Base-by-base conservation (phyloP, 1,140 invertebrate genomes). In the Acromyrmex heyeri region DNA sequence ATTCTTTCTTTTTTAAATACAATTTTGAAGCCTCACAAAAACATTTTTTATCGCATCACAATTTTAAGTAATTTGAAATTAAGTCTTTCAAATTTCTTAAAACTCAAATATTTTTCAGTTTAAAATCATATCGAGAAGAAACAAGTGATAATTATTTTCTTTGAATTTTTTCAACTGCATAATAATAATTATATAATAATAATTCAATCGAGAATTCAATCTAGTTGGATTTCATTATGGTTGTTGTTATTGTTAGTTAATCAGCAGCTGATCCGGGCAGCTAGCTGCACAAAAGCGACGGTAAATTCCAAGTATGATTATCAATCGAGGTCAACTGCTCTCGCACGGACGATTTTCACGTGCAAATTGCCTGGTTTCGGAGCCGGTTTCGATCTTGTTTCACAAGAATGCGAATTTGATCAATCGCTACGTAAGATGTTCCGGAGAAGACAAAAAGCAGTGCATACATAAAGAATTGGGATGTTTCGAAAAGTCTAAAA, bases 241-340 rank as follows among this genome's bases (percentile, higher is more conserved):
- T 67, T 62, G 59, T 62, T 62, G 24, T 61, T 16, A 27, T 64
- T 65, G 64, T 67, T 44, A 67, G 64, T 67, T 44, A 67, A 5
- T 1, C 10, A 44, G 10, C 64, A 44, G 64, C n/a, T 67, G 64
- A 67, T 44, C n/a, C 34, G 10, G 21, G 34, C 64, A 67, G 64
- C 64, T 27, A 67, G 64, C 34, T 27, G 69, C 48, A 50, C 55
- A 38, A 76, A 57, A 3, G 34, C 18, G 27, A 59, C 53, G 53
- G 64, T 65, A 55, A 53, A 69, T 67, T 81, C 64, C 65, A 30
- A 55, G 44, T 53, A 48, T 44, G 30, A 67, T 57, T 53, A 81
- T 81, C 48, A 77, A 85, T 76, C 72, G 70, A 76, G 72, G 82
- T 77, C 59, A 57, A 44, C 59, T n/a, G 57, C 44, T 83, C 64